phyloP scores from a whole-genome alignment of 2,888 invertebrate species.

The Cenopis cana region DNA sequence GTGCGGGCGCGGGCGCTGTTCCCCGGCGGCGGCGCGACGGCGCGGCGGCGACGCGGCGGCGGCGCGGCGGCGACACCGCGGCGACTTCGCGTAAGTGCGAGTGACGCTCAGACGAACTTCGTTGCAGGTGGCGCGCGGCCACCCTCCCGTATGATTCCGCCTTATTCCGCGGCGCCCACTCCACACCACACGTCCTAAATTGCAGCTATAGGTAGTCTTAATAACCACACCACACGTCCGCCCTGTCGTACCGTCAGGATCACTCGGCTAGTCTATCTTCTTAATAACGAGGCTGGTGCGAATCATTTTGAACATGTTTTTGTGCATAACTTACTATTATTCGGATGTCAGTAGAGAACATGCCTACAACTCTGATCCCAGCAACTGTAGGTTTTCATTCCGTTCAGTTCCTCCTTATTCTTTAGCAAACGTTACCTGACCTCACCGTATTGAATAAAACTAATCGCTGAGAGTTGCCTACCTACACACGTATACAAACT shows the following conservation, averaged over 20 bases:
- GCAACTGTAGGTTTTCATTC: neutral
- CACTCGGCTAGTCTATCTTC: neutral
- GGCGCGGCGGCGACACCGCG: slow-evolving; percentile 25
- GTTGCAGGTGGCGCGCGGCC: slow-evolving; percentile 26
- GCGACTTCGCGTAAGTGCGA: slow-evolving; percentile 31
- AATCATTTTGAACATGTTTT: neutral
- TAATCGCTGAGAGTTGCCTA: neutral
- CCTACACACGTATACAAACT: too few relatives aligned
- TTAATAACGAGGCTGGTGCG: neutral
- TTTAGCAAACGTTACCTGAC: neutral
- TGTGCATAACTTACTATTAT: neutral
- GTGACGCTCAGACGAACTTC: slow-evolving; percentile 12
- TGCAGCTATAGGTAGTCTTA: too few relatives aligned
- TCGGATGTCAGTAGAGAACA: neutral
- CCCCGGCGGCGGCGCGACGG: slow-evolving; percentile 36
- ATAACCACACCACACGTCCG: neutral
- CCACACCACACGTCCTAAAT: neutral
- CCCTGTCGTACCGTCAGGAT: neutral
- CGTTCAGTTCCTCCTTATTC: neutral
- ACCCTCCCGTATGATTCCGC: slow-evolving; percentile 23
- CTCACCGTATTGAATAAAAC: neutral
- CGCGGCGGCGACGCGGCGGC: slow-evolving; percentile 16
- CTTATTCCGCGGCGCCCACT: slow-evolving; percentile 22
- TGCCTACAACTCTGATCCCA: neutral
- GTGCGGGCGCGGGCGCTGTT: slow-evolving; percentile 35